Percentiles rank a stretch among this genome's conserved stretches.
These are phyloP conservation scores for Cydia pomonella DNA, from an alignment of 1,140 invertebrate species.

Conservation along the genomic window DNA sequence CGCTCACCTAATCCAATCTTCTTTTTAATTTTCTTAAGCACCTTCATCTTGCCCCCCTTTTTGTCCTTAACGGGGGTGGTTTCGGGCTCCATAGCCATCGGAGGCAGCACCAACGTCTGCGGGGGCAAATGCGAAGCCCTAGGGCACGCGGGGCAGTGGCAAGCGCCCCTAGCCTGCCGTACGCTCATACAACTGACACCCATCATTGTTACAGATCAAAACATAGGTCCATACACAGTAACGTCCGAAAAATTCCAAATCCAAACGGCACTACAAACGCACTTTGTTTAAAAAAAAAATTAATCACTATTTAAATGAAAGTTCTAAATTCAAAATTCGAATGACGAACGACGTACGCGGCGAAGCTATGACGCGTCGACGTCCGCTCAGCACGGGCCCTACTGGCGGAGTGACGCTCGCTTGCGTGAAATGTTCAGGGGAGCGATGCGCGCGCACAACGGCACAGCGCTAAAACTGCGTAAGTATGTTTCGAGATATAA, in stretches of 20 bases:
- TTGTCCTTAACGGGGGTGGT: constrained; percentile 73
- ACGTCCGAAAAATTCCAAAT: constrained; percentile 34
- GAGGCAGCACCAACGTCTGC: constrained; percentile 68
- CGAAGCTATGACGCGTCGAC: constrained; percentile 41
- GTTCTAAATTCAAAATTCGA: constrained; percentile 7
- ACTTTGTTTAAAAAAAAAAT: constrained; percentile 10
- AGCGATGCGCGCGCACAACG: constrained; percentile 25
- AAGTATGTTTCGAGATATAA: neutral
- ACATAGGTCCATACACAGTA: constrained; percentile 33
- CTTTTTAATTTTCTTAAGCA: constrained; percentile 79
- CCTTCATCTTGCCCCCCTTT: constrained; percentile 77
- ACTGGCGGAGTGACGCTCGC: constrained; percentile 61
- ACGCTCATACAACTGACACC: constrained; percentile 74
- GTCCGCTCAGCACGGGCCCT: constrained; percentile 62
- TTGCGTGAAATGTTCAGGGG: constrained; percentile 5
- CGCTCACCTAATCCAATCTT: constrained; percentile 77
- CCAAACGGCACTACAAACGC: constrained; percentile 5
- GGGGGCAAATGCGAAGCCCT: constrained; percentile 67
- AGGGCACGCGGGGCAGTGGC: constrained; percentile 74
- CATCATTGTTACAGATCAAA: constrained; percentile 65
- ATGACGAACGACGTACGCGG: constrained; percentile 18
- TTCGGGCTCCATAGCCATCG: constrained; percentile 71
- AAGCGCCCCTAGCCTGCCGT: constrained; percentile 65
- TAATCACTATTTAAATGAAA: neutral
- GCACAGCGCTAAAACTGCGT: neutral